Evolutionary conservation across 2,797 vertebrate species (phyloP).

Genomic region (Sebastes goodei): DNA sequence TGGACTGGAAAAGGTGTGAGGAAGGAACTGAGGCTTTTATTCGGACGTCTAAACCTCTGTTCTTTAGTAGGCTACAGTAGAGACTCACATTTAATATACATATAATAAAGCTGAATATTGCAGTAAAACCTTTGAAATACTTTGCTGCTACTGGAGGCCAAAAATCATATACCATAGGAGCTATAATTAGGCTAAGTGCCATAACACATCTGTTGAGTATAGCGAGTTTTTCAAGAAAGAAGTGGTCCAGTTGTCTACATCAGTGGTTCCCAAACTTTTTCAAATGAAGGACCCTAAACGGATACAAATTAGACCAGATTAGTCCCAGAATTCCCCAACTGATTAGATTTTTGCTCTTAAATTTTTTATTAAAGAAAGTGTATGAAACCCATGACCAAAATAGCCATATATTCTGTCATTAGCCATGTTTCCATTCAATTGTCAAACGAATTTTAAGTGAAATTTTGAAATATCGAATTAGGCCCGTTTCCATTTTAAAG

Average conservation of each 20-base stretch:
- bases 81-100: slow-evolving; percentile 8
- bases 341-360: too few species aligned
- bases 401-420: too few species aligned
- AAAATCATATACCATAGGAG: not conserved
- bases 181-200: not conserved
- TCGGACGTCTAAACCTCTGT: slow-evolving; percentile 30
- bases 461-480: too few species aligned
- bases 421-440: too few species aligned
- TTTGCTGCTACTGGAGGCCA: not conserved
- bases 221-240: not conserved
- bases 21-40: slow-evolving; percentile 59
- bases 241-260: not conserved
- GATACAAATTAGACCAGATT: too few species aligned
- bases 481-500: too few species aligned
- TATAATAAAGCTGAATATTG: not conserved
- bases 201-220: not conserved
- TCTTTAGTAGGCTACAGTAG: slow-evolving; percentile 6
- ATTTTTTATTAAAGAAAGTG: too few species aligned
- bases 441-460: too few species aligned
- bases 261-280: too few species aligned
- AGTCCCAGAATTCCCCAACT: too few species aligned
- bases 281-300: too few species aligned
- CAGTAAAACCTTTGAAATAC: slow-evolving; percentile 6
- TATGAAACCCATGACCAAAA: too few species aligned
- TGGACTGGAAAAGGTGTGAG: slow-evolving; percentile 59